A percentile compares a stretch with the other conserved stretches of the same genome.
Conservation (phyloP, 2,113 vertebrate species). For the Trogon melanurus region DNA sequence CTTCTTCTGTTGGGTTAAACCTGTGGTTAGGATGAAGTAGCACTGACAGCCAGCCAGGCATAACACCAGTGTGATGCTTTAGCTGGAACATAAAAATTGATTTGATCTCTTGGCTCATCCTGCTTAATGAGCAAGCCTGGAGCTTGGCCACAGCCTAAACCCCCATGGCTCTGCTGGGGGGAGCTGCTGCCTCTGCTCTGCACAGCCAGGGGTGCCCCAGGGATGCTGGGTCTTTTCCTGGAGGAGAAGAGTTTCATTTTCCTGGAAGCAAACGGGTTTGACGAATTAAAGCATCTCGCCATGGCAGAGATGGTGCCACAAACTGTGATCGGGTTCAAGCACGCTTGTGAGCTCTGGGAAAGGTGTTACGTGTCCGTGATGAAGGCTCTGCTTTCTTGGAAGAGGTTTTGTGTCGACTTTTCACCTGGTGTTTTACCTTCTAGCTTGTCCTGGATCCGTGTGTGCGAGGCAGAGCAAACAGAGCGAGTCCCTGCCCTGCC, state of each 20-base stretch:
- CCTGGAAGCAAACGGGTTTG: not conserved
- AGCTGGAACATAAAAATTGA: not conserved
- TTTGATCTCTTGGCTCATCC: slow-evolving; percentile 13
- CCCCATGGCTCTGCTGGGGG: not conserved
- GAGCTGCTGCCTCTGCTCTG: not conserved
- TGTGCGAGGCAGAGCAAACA: not conserved
- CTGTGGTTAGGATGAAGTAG: not conserved
- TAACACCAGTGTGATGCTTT: not conserved
- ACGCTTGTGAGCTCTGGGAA: not conserved
- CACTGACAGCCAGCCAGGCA: not conserved
- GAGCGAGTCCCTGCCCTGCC: not conserved
- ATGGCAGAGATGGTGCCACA: fast-evolving
- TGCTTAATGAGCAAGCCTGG: not conserved
- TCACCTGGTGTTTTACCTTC: not conserved
- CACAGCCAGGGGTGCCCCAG: not conserved
- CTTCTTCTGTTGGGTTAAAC: not conserved
- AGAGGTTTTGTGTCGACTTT: not conserved
- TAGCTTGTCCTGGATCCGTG: not conserved
- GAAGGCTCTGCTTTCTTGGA: not conserved
- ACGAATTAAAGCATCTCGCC: not conserved
- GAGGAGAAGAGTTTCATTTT: not conserved
- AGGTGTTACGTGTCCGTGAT: fast-evolving
- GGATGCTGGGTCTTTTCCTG: not conserved
- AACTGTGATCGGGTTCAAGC: not conserved
- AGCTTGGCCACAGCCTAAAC: not conserved